These are phyloP conservation scores for Dermatemys mawii DNA, from an alignment of 2,113 vertebrate genomes.

Conservation along the genomic window DNA sequence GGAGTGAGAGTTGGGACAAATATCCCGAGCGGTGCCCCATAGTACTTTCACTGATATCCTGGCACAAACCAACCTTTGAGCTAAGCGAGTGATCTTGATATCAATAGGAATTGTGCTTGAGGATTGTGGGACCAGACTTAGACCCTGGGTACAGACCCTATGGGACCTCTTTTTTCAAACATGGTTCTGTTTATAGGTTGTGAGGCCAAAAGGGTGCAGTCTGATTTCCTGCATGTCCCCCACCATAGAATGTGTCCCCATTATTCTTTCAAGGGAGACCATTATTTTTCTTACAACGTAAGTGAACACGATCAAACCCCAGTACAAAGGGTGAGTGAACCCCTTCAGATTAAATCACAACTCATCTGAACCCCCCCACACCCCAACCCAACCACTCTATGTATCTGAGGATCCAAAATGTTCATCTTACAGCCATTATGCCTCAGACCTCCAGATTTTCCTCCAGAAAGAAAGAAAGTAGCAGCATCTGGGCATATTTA, in stretches of 20 bases:
- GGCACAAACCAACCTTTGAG: not conserved
- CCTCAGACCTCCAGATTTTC: too few relatives aligned
- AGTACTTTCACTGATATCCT: not conserved
- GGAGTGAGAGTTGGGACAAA: not conserved
- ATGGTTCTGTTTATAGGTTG: not conserved
- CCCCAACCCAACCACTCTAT: too few relatives aligned
- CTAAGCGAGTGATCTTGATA: not conserved
- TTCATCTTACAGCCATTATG: too few relatives aligned
- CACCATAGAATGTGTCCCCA: not conserved
- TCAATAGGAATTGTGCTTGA: not conserved
- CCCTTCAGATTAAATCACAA: too few relatives aligned
- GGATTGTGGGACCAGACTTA: not conserved
- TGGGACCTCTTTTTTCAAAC: not conserved
- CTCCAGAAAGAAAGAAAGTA: too few relatives aligned
- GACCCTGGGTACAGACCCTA: not conserved
- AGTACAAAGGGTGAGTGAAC: not conserved
- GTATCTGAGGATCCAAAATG: too few relatives aligned
- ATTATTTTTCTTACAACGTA: not conserved
- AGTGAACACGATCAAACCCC: not conserved
- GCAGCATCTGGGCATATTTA: too few relatives aligned
- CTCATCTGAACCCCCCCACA: too few relatives aligned
- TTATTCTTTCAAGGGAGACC: not conserved
- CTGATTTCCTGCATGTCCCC: not conserved
- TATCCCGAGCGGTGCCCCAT: not conserved
- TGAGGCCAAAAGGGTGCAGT: not conserved